Conservation (phyloP, 37 sponge, comb jelly and placozoan species). For the Chondrilla cf. caribensis region DNA sequence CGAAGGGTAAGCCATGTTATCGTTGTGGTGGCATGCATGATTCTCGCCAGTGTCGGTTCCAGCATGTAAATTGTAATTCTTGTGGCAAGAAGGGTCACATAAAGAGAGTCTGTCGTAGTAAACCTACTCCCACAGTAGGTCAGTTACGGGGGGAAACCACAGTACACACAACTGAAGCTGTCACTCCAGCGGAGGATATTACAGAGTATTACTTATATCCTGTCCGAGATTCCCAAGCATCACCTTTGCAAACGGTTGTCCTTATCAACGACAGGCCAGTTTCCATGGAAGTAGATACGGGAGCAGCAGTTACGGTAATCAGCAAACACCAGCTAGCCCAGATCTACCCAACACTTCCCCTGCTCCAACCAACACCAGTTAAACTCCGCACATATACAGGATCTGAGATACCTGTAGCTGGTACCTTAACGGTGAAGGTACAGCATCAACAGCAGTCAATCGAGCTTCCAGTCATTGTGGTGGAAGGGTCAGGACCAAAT, state of each 20-base stretch:
- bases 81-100: constrained; percentile 34
- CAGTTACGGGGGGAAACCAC: too few relatives aligned
- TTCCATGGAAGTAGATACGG: background rate
- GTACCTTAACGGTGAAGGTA: constrained; percentile 2
- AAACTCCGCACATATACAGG: constrained; percentile 17
- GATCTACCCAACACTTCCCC: background rate
- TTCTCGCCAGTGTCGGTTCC: constrained; percentile 16
- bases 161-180: too few relatives aligned
- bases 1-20: background rate
- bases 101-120: background rate
- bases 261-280: background rate
- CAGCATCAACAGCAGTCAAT: background rate
- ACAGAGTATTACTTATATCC: too few relatives aligned
- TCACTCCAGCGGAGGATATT: too few relatives aligned
- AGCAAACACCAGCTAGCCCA: background rate
- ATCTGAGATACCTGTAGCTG: background rate
- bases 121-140: too few relatives aligned
- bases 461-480: background rate
- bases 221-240: too few relatives aligned
- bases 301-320: background rate
- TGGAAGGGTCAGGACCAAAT: constrained; percentile 15
- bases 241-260: background rate
- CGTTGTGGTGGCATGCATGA: background rate
- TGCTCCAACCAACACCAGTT: background rate
- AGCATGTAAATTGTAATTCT: constrained; percentile 4